Conservation (phyloP, 92 coral and sea anemone genomes). For the Paramuricea clavata region DNA sequence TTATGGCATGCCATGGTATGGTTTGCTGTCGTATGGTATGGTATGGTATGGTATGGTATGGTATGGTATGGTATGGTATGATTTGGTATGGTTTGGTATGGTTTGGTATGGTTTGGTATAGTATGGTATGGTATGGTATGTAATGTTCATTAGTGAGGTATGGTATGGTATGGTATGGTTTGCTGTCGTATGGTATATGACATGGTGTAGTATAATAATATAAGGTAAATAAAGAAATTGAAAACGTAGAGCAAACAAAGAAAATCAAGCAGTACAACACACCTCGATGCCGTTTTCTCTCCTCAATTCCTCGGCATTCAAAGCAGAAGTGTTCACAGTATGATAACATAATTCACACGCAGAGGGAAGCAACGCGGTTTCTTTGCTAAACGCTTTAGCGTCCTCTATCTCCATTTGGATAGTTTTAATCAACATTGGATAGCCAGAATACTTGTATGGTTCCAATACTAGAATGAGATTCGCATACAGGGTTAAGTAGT, state of each 20-base stretch:
- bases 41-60: conserved; percentile 8
- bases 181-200: neutral
- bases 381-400: conserved; percentile 77
- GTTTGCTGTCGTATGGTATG: conserved; percentile 14
- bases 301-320: conserved; percentile 96
- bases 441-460: conserved; percentile 99
- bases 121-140: no score
- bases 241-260: no score
- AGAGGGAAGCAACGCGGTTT: conserved; percentile 86
- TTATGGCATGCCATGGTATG: neutral
- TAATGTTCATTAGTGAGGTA: no score
- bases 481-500: neutral
- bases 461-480: conserved; percentile 71
- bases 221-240: no score
- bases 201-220: neutral
- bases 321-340: conserved; percentile 97
- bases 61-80: conserved; percentile 22
- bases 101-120: neutral
- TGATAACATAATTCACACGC: conserved; percentile 96
- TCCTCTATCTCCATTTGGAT: conserved; percentile 89
- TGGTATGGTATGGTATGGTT: no score
- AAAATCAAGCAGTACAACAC: conserved; percentile 6
- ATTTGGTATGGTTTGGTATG: neutral
- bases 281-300: conserved; percentile 97
- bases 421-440: conserved; percentile 98